A percentile compares a stretch with the other conserved stretches of the same genome.
phyloP scores from a whole-genome alignment of 2,888 invertebrate species.

The Strigamia maritima region DNA sequence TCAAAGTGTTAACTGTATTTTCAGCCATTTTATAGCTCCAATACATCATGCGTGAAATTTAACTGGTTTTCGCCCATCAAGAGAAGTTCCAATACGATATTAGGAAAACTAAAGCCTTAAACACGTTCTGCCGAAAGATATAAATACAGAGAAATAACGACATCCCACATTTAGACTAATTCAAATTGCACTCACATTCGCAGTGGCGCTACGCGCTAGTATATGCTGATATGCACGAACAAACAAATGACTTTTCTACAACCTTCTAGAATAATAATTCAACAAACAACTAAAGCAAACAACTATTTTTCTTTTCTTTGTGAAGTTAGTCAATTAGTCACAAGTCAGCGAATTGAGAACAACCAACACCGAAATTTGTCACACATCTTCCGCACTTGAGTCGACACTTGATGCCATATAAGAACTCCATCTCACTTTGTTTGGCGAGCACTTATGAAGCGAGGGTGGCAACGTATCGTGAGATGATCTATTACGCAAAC shows the following conservation, averaged over 20 bases:
- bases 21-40: neutral
- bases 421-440: neutral
- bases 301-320: too few species aligned
- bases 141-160: too few species aligned
- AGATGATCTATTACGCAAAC: slow-evolving; percentile 26
- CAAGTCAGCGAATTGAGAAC: neutral
- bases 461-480: neutral
- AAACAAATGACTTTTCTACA: too few species aligned
- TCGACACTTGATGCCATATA: neutral
- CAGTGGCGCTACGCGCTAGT: too few species aligned
- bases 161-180: too few species aligned
- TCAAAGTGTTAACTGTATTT: slow-evolving; percentile 20
- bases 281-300: too few species aligned
- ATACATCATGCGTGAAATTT: slow-evolving; percentile 16
- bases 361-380: neutral
- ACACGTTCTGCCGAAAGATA: neutral
- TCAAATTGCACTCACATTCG: too few species aligned
- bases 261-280: too few species aligned
- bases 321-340: too few species aligned
- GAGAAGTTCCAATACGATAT: neutral
- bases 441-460: slow-evolving; percentile 23
- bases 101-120: neutral
- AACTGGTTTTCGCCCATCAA: neutral
- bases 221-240: too few species aligned
- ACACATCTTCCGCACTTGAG: slow-evolving; percentile 12